Evolutionary conservation across 1,140 invertebrate species (phyloP).

Genomic region (Pseudomyrmex flavicornis): DNA sequence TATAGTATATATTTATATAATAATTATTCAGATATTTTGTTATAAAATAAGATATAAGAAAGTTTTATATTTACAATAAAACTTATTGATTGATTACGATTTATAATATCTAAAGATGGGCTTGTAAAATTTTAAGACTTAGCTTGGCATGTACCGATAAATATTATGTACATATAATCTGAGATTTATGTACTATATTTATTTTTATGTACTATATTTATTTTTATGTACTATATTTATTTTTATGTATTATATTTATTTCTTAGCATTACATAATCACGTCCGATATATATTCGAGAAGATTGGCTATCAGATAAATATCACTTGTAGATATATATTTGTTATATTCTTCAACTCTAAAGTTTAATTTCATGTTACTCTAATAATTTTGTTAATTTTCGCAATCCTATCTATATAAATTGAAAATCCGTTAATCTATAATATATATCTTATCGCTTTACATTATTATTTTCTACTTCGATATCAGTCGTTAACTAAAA

Average conservation of each 20-base stretch:
- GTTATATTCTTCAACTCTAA: not conserved
- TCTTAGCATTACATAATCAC: conserved; percentile 6
- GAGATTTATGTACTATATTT: not conserved
- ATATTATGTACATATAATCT: conserved; percentile 7
- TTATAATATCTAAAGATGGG: conserved; percentile 9
- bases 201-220: conserved; percentile 1
- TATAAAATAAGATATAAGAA: conserved; percentile 49
- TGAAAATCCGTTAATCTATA: not conserved
- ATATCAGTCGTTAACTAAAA: conserved; percentile 10
- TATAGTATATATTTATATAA: conserved; percentile 31
- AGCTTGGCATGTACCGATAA: conserved; percentile 9
- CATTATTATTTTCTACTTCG: conserved; percentile 9
- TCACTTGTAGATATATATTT: not conserved
- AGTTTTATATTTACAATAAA: not conserved
- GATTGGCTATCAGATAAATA: conserved; percentile 28
- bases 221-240: not conserved
- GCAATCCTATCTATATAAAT: not conserved
- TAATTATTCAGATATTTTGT: conserved; percentile 35
- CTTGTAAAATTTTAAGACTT: conserved; percentile 2
- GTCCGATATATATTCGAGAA: conserved; percentile 29
- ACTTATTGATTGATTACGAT: conserved; percentile 39
- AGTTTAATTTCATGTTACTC: conserved; percentile 5
- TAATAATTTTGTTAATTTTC: not conserved
- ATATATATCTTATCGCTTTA: not conserved
- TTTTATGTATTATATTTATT: not conserved